These are phyloP conservation scores for Poecilia latipinna DNA, from an alignment of 2,113 vertebrate species.

Conservation along the genomic window DNA sequence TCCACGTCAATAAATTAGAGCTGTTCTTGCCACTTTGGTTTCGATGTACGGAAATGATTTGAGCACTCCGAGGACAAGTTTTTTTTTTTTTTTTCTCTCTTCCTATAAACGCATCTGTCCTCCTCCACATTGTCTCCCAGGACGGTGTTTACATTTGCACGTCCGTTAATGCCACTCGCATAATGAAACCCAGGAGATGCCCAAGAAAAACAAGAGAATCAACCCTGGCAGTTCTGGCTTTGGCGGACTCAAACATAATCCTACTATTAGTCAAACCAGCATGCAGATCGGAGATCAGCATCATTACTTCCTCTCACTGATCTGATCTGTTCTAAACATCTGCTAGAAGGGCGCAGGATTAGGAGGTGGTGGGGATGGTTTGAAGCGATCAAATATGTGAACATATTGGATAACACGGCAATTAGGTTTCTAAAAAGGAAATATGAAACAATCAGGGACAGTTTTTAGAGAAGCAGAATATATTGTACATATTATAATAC, in stretches of 20 bases:
- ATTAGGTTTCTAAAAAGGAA: too few relatives aligned
- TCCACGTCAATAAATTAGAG: slow-evolving; percentile 33
- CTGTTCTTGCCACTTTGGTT: slow-evolving; percentile 28
- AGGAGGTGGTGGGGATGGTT: neutral
- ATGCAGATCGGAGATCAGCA: slow-evolving; percentile 46
- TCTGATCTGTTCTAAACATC: neutral
- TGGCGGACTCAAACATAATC: slow-evolving; percentile 49
- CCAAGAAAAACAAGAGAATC: slow-evolving; percentile 37
- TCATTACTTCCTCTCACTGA: slow-evolving; percentile 8
- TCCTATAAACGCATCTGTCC: neutral
- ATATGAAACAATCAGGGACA: too few relatives aligned
- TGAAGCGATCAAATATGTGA: neutral
- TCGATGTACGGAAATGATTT: slow-evolving; percentile 22
- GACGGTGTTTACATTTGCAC: slow-evolving; percentile 41
- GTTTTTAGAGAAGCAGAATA: too few relatives aligned
- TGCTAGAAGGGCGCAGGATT: neutral
- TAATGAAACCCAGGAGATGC: slow-evolving; percentile 34
- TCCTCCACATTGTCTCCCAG: slow-evolving; percentile 14
- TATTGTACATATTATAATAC: too few relatives aligned
- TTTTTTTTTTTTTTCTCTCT: neutral
- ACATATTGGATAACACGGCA: too few relatives aligned
- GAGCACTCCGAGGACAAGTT: slow-evolving; percentile 7
- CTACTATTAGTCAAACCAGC: slow-evolving; percentile 55
- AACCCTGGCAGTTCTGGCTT: slow-evolving; percentile 30
- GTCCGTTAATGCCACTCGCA: slow-evolving; percentile 16